Base-by-base conservation (phyloP, 2,888 invertebrate genomes). In the Tiphia femorata region DNA sequence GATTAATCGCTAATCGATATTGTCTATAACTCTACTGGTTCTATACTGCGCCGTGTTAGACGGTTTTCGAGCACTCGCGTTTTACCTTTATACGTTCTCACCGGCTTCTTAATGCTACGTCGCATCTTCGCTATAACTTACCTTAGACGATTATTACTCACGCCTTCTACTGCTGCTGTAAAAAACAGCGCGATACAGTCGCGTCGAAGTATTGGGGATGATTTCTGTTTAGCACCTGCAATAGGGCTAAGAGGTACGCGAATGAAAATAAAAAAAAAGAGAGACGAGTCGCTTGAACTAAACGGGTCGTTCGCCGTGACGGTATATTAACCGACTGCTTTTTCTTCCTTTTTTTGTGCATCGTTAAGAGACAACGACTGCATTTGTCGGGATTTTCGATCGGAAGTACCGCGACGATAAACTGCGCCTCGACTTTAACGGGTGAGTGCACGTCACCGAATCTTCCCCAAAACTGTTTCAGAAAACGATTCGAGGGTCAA, bases 401-500 rank as follows among this genome's bases (percentile, higher is more conserved):
- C 38, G 56, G 21, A 58, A 23, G n/a, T n/a, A n/a, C 20, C 21
- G 14, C 35, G 21, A 14, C 38, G 19, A 48, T 41, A 33, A 33
- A n/a, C n/a, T n/a, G n/a, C n/a, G n/a, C n/a, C n/a, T n/a, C n/a
- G n/a, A n/a, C n/a, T n/a, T n/a, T n/a, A n/a, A n/a, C n/a, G n/a
- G n/a, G n/a, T n/a, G n/a, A n/a, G n/a, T 37, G 49, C 21, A 44
- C 44, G 49, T 62, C 58, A 50, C 62, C 65, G 73, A 80, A 80
- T 80, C 80, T 77, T 81, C 80, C 80, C 80, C 80, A 80, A 81
- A 80, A 81, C 80, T 80, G 80, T 80, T 80, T 79, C 79, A 81
- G 80, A 81, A 80, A 80, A 75, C 72, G 73, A 70, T 72, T 73
- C 67, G 70, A 75, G 77, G 75, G 77, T 74, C 74, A 77, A 77